Conservation (phyloP, 2,113 vertebrate species). For the Stigmatopora nigra region DNA sequence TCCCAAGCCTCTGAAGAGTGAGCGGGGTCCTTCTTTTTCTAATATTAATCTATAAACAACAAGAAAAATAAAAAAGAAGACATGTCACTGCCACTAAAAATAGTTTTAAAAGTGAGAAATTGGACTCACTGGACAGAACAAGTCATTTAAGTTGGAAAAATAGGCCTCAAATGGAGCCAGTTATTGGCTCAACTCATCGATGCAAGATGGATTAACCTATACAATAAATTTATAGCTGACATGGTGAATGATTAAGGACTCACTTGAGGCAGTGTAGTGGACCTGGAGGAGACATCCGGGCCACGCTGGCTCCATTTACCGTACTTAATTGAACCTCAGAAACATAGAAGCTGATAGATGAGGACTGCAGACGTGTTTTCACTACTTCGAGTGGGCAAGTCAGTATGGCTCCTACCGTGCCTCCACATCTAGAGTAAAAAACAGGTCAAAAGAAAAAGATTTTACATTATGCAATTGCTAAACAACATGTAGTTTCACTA, state of each 20-base stretch:
- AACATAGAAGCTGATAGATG: conserved; percentile 86
- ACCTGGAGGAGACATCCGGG: conserved; percentile 84
- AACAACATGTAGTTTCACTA: neutral
- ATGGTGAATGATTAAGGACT: conserved; percentile 35
- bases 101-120: neutral
- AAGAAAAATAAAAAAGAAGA: conserved; percentile 2
- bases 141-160: neutral
- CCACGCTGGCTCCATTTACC: conserved; percentile 80
- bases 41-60: conserved; percentile 78
- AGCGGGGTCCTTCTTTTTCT: conserved; percentile 93
- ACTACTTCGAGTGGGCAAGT: conserved; percentile 98
- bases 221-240: neutral
- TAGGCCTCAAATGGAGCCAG: neutral
- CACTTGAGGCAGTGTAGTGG: conserved; percentile 94
- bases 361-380: conserved; percentile 94
- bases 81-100: neutral
- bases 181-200: neutral
- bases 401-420: conserved; percentile 95
- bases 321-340: conserved; percentile 93
- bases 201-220: neutral
- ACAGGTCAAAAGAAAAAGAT: neutral
- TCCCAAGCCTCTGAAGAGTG: conserved; percentile 92
- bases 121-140: neutral
- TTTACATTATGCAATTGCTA: neutral
- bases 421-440: conserved; percentile 80